Base-by-base conservation (phyloP, 2,797 vertebrate genomes). In the Sternarchorhynchus goeldii region DNA sequence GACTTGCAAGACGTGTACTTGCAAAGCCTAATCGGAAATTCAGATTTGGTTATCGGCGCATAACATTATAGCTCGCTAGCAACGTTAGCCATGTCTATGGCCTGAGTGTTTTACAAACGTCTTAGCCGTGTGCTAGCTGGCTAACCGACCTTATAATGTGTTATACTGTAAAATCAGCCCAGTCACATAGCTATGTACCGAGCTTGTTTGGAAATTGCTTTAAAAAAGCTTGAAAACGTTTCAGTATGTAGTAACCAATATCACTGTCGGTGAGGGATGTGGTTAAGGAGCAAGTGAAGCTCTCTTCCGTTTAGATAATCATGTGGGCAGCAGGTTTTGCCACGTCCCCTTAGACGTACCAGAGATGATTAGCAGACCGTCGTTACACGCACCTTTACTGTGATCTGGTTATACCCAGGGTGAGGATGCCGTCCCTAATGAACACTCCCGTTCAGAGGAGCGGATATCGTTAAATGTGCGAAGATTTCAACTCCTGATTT, bases 261-360 rank as follows among this genome's bases (percentile, higher is more conserved):
- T 39, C 36, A 39, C 36, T 7, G 7, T 39, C 36, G 36, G 36
- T 39, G 36, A 39, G 36, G 7, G 7, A 18, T 64, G 65, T 29
- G 65, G 65, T 6, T 17, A 29, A 50, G 20, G 5, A 10, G 8
- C n/a, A n/a, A 12, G 34, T 21, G 41, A 53, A 29, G 12, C 29
- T 16, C 39, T 69, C 67, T 69, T 69, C 67, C 67, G 45, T 57
- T 31, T 36, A 2, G 32, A 39, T 36, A 36, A 39, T 58, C 29
- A 71, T 71, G 69, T 36, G 53, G 55, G 18, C 31, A 14, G 53
- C 32, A 57, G 29, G 53, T 0, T 67, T 10, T 83, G 82, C 75
- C 82, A 83, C 78, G 82, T 83, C 75, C 73, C 32, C 75, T 39
- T 18, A 16, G 29, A 77, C 72, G 78, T 80, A 78, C 41, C 58